Evolutionary conservation across 2,113 vertebrate species (phyloP).

Genomic region (Alosa alosa): DNA sequence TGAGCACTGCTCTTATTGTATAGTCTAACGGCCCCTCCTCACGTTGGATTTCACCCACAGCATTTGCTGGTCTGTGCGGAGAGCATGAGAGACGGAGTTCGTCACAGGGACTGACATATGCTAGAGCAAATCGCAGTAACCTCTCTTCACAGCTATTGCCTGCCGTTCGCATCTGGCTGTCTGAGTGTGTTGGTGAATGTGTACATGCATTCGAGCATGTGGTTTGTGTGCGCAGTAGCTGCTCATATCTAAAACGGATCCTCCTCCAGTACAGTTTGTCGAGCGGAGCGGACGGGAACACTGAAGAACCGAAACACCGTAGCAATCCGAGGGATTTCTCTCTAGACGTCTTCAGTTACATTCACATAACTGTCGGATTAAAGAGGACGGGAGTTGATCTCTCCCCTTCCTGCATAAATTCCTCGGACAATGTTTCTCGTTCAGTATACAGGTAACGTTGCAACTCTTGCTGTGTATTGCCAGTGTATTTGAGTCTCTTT

Average conservation of each 20-base stretch:
- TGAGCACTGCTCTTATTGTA: neutral
- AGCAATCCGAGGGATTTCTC: conserved; percentile 57
- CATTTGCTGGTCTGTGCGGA: neutral
- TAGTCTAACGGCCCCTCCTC: neutral
- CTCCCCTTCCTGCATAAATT: conserved; percentile 29
- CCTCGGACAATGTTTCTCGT: conserved; percentile 77
- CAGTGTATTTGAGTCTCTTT: conserved; percentile 12
- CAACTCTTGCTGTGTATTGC: conserved; percentile 20
- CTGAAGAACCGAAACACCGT: conserved; percentile 19
- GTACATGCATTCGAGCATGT: conserved; percentile 49
- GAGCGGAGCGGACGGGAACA: conserved; percentile 54
- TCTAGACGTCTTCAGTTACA: conserved; percentile 45
- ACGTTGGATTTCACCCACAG: conserved; percentile 17
- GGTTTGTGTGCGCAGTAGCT: conserved; percentile 55
- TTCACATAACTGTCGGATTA: conserved; percentile 30
- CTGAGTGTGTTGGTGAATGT: conserved; percentile 30
- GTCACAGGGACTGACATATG: conserved; percentile 33
- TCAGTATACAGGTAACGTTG: conserved; percentile 77
- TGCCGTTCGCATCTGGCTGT: conserved; percentile 26
- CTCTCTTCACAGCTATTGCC: neutral
- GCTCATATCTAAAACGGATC: conserved; percentile 61
- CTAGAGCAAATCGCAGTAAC: conserved; percentile 24
- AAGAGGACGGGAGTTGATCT: conserved; percentile 51
- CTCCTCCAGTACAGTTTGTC: conserved; percentile 69
- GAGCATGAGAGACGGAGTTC: neutral